Evolutionary conservation across 2,113 vertebrate species (phyloP).

Genomic region (Pollimyrus isidori): DNA sequence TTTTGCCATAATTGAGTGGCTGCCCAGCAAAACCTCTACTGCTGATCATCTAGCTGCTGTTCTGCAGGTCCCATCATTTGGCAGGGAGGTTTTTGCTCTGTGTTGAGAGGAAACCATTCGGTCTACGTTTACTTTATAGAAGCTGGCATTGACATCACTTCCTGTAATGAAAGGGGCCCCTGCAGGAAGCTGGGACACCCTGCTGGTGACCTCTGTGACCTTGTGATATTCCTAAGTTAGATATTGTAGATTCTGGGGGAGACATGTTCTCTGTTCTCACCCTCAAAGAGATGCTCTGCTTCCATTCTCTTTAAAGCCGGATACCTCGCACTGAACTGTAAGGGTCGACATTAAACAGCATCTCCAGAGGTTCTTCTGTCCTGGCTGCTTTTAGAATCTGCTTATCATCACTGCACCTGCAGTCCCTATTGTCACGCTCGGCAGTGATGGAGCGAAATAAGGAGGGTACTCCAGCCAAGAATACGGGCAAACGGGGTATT

Average conservation of each 20-base stretch:
- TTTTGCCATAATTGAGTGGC: no score
- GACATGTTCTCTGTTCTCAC: neutral
- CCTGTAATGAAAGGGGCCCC: conserved; percentile 49
- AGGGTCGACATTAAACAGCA: neutral
- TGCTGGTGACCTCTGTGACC: conserved; percentile 50
- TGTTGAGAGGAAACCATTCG: conserved; percentile 44
- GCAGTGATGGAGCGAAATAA: no score
- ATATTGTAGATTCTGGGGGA: conserved; percentile 25
- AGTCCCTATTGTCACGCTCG: neutral
- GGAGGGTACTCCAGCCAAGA: no score
- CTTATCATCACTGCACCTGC: neutral
- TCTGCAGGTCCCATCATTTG: conserved; percentile 40
- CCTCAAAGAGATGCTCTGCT: neutral
- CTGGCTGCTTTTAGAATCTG: neutral
- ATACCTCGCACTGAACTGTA: neutral
- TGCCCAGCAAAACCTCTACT: conserved; percentile 35
- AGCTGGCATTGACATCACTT: conserved; percentile 48
- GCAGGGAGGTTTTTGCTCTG: conserved; percentile 29
- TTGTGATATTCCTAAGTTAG: conserved; percentile 39
- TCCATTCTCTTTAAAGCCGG: neutral
- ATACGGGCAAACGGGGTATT: no score
- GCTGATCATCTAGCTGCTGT: conserved; percentile 41
- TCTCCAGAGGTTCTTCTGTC: neutral
- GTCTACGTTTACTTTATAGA: conserved; percentile 53
- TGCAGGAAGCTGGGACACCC: conserved; percentile 48